These are phyloP conservation scores for Keiferia lycopersicella DNA, from an alignment of 2,888 invertebrate genomes.

Conservation along the genomic window DNA sequence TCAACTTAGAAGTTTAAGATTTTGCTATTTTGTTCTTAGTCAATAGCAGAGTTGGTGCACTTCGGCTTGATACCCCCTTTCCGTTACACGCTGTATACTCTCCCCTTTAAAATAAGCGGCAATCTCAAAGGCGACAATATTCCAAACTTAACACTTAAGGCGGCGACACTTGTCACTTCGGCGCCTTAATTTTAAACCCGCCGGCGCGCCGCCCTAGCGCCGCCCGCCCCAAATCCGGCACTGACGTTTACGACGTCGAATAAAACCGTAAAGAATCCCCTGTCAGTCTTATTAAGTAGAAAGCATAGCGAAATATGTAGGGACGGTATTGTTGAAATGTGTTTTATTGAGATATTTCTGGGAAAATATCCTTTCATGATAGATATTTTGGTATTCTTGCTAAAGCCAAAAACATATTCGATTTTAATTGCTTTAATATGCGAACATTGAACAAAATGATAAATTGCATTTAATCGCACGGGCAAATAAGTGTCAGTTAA, in stretches of 20 bases:
- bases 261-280: conserved; percentile 45
- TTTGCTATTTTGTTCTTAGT: too few species aligned
- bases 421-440: neutral
- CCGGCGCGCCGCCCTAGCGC: conserved; percentile 27
- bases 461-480: too few species aligned
- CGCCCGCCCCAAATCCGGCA: conserved; percentile 21
- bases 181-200: conserved; percentile 17
- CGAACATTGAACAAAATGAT: neutral
- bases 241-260: conserved; percentile 50
- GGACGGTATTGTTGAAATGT: neutral
- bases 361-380: neutral
- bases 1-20: too few species aligned
- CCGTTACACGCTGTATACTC: too few species aligned
- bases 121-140: neutral
- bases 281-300: conserved; percentile 56
- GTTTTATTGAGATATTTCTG: conserved; percentile 1
- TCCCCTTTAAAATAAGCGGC: neutral
- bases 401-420: neutral
- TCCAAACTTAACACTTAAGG: conserved; percentile 5
- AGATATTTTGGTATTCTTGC: neutral
- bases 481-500: too few species aligned
- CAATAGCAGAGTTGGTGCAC: too few species aligned
- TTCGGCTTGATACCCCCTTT: too few species aligned
- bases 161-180: conserved; percentile 12
- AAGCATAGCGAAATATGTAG: conserved; percentile 41